Evolutionary conservation across 2,113 vertebrate genomes (phyloP), one percentile per base, ranked within the genome.

Genomic region (Ptyas mucosa): DNA sequence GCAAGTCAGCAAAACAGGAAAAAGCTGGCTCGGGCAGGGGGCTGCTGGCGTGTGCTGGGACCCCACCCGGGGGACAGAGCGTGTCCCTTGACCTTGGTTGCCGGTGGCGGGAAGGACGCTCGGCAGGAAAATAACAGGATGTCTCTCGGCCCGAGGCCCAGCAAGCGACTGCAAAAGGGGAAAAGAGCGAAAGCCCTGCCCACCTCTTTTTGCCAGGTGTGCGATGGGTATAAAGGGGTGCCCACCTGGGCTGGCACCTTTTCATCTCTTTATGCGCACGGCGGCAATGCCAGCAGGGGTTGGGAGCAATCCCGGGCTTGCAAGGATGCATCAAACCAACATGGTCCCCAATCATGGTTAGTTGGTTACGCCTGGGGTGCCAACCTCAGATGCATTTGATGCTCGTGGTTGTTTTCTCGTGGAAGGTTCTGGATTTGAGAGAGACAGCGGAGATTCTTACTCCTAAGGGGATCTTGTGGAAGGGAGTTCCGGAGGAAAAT

Each of bases 101-200:
- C 61, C 15, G 90, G 87, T 91, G 87, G 24, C 43, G 69, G 43
- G 86, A 75, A 88, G 52, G 43, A 57, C 43, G 12, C n/a, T 1
- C 53, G 6, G 93, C 90, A 57, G 90, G 93, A 93, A 91, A 93
- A 93, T 86, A 93, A 93, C 93, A 91, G 93, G 93, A 93, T 89
- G 69, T 89, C 34, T 61, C 90, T 54, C 39, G 87, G 87, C 87
- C 26, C 2, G 75, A 51, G 75, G 92, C 88, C 88, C 20, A 81
- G 88, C 0, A 8, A 61, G 49, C 1, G 34, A 52, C n/a, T 39
- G 88, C 24, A 18, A 69, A n/a, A 10, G 3, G 9, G 24, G 15
- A 3, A 14, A 6, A 34, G 34, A 9, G 34, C 7, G 18, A 43
- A 21, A 43, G 18, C 0, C 43, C 53, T 14, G 23, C 53, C 43